phyloP scores from a whole-genome alignment of 2,797 vertebrate genomes.

The Poeciliopsis infans region DNA sequence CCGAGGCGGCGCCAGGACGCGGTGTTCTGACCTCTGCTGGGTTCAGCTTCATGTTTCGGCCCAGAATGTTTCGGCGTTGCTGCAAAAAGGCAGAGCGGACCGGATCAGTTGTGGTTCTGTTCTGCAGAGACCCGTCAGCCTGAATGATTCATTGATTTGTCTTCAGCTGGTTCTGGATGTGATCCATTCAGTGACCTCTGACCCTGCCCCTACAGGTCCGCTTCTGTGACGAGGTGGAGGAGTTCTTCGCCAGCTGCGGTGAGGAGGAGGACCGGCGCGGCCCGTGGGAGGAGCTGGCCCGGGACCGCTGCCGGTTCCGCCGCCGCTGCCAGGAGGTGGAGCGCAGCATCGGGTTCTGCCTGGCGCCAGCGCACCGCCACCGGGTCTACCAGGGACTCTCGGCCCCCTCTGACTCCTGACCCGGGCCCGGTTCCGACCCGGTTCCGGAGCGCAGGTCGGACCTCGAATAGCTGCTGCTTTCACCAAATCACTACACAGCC shows the following conservation, averaged over 20 bases:
- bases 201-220: conserved; percentile 82
- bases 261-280: conserved; percentile 92
- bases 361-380: conserved; percentile 76
- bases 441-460: background rate
- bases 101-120: background rate
- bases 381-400: conserved; percentile 39
- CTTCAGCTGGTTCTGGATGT: background rate
- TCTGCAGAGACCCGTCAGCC: background rate
- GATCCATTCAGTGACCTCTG: background rate
- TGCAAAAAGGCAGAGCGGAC: no score
- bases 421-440: background rate
- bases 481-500: conserved; percentile 1
- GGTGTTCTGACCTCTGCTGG: background rate
- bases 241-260: conserved; percentile 85
- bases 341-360: conserved; percentile 86
- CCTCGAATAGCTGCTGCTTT: background rate
- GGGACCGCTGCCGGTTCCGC: conserved; percentile 90
- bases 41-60: background rate
- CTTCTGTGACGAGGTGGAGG: conserved; percentile 90
- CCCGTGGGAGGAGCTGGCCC: conserved; percentile 93
- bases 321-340: conserved; percentile 91
- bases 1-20: background rate
- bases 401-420: background rate
- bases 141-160: background rate
- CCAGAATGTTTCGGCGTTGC: no score